Conservation (phyloP, 2,888 invertebrate genomes). For the Eretmocerus hayati region DNA sequence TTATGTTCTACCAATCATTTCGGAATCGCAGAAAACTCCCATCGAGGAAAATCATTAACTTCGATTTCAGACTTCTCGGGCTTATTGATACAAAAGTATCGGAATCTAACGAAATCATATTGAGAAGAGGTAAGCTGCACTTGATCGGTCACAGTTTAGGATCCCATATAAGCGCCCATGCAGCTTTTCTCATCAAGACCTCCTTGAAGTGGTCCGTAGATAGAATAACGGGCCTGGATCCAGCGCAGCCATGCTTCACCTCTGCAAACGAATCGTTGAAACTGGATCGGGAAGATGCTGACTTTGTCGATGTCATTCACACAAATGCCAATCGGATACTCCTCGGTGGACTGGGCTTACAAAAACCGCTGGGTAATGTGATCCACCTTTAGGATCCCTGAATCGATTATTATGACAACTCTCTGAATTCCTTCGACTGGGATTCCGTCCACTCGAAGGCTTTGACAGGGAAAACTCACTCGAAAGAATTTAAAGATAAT, state of each 20-base stretch:
- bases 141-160: slow-evolving; percentile 59
- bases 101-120: neutral
- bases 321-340: slow-evolving; percentile 54
- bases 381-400: no score
- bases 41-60: no score
- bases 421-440: no score
- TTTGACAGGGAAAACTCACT: no score
- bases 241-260: slow-evolving; percentile 59
- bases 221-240: slow-evolving; percentile 54
- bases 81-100: no score
- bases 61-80: no score
- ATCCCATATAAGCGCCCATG: slow-evolving; percentile 56
- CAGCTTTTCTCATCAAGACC: slow-evolving; percentile 49
- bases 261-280: slow-evolving; percentile 46
- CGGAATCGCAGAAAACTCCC: no score
- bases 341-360: slow-evolving; percentile 54
- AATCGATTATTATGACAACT: no score
- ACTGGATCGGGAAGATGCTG: slow-evolving; percentile 53
- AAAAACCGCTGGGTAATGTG: slow-evolving; percentile 50
- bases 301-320: slow-evolving; percentile 58
- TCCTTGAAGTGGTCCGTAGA: slow-evolving; percentile 35
- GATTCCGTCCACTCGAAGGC: no score
- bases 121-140: slow-evolving; percentile 39
- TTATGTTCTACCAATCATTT: no score
- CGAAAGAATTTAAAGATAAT: no score